Base-by-base conservation (phyloP, 64 coral and sea anemone genomes). In the Stichodactyla helianthus region DNA sequence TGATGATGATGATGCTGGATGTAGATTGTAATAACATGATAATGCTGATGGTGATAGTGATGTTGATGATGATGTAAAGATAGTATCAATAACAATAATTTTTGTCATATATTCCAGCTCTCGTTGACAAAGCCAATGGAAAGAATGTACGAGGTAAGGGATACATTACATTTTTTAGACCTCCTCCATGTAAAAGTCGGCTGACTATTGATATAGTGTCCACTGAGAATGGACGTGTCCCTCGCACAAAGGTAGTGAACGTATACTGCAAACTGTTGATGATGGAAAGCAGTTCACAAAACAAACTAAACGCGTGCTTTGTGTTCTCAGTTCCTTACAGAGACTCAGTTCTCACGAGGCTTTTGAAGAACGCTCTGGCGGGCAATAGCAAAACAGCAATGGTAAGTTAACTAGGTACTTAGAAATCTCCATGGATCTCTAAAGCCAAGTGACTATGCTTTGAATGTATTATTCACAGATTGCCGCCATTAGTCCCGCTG, bases 361-460 rank as follows among this genome's bases (percentile, higher is more conserved):
- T 98, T 26, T 85, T 94, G 12, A 98, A 98, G 80, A 98, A 94
- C 87, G 92, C 95, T 87, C 63, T 94, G 50, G 95, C 92, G 18
- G 95, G 95, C 63, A 98, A 98, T 70, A 98, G 95, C 71, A 98
- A 98, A 82, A 98, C 95, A 51, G 85, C 90, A 14, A 98, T 98
- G 95, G 95, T 98, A 89, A 74, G 87, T 82, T 14, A 28, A 0
- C 15, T 28, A 8, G 20, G 1, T 14, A 20, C 7, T 71, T 7
- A 82, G 23, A 52, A 14, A 54, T 53, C 18, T 53, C 16, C 7
- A 53, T 16, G 5, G 18, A 20, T n/a, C 78, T 23, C 52, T 80
- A 31, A 23, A 80, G 25, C 54, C 9, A 20, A 28, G 0, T 28
- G 4, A 20, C 22, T 59, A 25, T 5, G 0, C 62, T 31, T 50